Evolutionary conservation across 1,140 invertebrate genomes (phyloP).

Genomic region (Zaprionus kolodkinae): DNA sequence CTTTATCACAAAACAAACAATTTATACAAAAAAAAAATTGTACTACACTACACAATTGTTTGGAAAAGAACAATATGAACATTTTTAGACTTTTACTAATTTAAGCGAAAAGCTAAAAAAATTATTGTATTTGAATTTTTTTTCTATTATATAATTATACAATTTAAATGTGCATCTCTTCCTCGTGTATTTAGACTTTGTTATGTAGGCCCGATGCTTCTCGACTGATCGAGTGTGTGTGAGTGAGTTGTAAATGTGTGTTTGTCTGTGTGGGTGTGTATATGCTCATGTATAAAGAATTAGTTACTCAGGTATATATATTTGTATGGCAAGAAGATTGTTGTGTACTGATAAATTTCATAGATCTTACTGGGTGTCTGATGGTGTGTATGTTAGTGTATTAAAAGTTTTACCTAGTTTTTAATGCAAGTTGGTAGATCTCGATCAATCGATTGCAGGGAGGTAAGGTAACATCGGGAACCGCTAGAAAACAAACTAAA

Average conservation of each 20-base stretch:
- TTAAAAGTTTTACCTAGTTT: conserved; percentile 28
- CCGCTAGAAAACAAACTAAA: background rate
- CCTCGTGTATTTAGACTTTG: conserved; percentile 61
- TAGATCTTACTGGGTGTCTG: conserved; percentile 20
- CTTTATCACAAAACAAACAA: conserved; percentile 55
- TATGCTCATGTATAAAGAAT: conserved; percentile 20
- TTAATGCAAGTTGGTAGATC: conserved; percentile 19
- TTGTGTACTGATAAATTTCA: conserved; percentile 45
- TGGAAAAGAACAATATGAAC: background rate
- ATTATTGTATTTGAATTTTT: conserved; percentile 39
- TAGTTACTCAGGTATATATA: conserved; percentile 69
- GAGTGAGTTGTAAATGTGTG: background rate
- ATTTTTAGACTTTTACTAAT: conserved; percentile 17
- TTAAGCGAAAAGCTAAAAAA: conserved; percentile 21
- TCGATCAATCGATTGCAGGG: conserved; percentile 8
- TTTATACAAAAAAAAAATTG: conserved; percentile 28
- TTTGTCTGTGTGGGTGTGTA: conserved; percentile 4
- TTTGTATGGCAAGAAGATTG: conserved; percentile 19
- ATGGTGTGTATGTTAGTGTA: conserved; percentile 9
- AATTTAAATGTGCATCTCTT: conserved; percentile 40
- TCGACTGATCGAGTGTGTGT: background rate
- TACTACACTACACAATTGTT: background rate
- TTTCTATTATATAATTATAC: conserved; percentile 20
- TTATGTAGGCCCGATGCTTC: conserved; percentile 32
- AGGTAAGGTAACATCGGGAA: background rate